A percentile compares a stretch with the other conserved stretches of the same genome.
Evolutionary conservation across 2,888 invertebrate genomes (phyloP).

Genomic region (Automeris io): DNA sequence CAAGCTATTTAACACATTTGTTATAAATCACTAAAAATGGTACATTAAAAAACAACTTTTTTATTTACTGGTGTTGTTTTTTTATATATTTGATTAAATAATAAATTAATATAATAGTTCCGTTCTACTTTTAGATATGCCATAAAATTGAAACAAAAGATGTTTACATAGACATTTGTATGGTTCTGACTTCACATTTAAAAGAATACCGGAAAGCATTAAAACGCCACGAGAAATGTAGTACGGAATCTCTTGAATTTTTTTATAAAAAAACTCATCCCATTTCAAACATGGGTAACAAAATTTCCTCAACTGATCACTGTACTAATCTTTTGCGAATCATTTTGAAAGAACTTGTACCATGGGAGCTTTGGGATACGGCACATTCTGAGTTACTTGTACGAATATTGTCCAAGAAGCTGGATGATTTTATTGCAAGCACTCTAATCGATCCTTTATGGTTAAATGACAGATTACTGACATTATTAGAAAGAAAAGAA

Average conservation of each 20-base stretch:
- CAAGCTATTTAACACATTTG: too few relatives aligned
- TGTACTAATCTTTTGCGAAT: constrained; percentile 77
- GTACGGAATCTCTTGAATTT: constrained; percentile 53
- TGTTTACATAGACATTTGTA: constrained; percentile 60
- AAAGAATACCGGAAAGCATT: constrained; percentile 80
- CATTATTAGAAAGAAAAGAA: constrained; percentile 33
- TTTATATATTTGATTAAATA: too few relatives aligned
- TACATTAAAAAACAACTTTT: too few relatives aligned
- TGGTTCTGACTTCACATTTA: constrained; percentile 77
- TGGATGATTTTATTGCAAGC: constrained; percentile 66
- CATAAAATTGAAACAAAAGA: constrained; percentile 66
- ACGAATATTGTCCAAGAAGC: constrained; percentile 77
- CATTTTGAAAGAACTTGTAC: constrained; percentile 78
- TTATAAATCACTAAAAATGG: too few relatives aligned
- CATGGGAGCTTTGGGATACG: constrained; percentile 82
- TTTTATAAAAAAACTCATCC: constrained; percentile 66
- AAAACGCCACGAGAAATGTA: constrained; percentile 74
- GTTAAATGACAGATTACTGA: constrained; percentile 59
- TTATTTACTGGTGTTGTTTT: too few relatives aligned
- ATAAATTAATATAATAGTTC: not conserved
- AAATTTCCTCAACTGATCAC: constrained; percentile 69
- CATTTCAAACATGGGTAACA: constrained; percentile 44
- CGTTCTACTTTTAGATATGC: constrained; percentile 44
- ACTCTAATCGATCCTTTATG: constrained; percentile 71
- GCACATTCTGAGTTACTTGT: constrained; percentile 80